phyloP scores from a whole-genome alignment of 2,888 invertebrate species.

The Harpagoxenus sublaevis region DNA sequence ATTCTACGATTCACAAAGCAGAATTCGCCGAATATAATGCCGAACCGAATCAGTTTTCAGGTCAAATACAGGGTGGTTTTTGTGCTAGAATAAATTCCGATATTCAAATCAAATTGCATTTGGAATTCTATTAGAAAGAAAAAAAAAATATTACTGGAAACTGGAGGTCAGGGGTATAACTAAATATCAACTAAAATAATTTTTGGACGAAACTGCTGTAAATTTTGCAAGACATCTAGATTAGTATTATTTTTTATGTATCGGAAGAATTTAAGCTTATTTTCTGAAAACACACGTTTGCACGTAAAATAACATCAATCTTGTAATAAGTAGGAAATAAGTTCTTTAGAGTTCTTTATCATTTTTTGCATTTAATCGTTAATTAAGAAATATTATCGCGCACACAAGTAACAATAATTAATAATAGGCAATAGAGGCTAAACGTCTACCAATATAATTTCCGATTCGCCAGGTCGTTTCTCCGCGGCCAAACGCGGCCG shows the following conservation, averaged over 20 bases:
- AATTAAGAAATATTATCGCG: background rate
- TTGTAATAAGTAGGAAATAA: background rate
- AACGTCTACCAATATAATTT: conserved; percentile 22
- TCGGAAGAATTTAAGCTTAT: background rate
- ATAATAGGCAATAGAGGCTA: background rate
- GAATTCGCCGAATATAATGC: conserved; percentile 10
- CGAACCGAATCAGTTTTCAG: background rate
- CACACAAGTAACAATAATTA: background rate
- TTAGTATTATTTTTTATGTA: background rate
- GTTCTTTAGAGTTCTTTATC: background rate
- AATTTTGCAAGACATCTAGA: background rate
- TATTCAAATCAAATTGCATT: conserved; percentile 23
- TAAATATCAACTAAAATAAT: background rate
- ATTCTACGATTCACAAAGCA: background rate
- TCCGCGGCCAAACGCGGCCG: background rate
- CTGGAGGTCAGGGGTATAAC: background rate
- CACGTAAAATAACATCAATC: too few relatives aligned
- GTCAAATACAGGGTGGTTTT: background rate
- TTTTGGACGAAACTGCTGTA: background rate
- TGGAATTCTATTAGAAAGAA: background rate
- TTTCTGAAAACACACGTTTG: background rate
- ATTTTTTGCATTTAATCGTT: background rate
- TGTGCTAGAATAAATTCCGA: background rate
- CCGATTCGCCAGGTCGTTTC: background rate
- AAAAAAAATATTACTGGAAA: background rate